phyloP scores from a whole-genome alignment of 1,140 invertebrate genomes.

The Oppia nitens region DNA sequence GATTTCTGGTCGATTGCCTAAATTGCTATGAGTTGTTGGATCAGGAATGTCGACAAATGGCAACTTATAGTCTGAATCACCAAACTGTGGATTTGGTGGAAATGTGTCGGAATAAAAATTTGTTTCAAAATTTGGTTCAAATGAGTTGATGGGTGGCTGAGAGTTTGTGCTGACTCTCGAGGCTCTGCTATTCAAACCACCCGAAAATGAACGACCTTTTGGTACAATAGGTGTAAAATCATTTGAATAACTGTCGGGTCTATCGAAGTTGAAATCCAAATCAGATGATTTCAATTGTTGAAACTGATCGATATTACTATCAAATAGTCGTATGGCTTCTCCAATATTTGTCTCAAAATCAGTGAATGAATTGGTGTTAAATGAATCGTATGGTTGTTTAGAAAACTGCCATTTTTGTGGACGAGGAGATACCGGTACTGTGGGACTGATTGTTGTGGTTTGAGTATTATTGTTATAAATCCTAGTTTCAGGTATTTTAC shows the following conservation, averaged over 20 bases:
- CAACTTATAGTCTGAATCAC: not conserved
- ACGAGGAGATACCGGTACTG: no score
- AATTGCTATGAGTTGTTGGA: not conserved
- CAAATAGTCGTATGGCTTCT: not conserved
- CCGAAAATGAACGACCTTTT: not conserved
- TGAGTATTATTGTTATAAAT: not conserved
- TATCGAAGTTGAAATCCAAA: not conserved
- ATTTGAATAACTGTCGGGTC: not conserved
- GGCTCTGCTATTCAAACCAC: not conserved
- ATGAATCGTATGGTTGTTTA: not conserved
- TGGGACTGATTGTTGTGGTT: no score
- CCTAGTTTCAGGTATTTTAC: not conserved
- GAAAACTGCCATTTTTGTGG: not conserved
- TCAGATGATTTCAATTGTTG: not conserved
- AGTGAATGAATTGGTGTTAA: not conserved
- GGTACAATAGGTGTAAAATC: not conserved
- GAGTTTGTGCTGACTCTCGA: not conserved
- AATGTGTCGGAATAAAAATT: not conserved
- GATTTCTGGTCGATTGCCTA: not conserved
- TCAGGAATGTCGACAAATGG: not conserved
- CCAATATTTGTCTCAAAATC: not conserved
- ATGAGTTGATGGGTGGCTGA: not conserved
- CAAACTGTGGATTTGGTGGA: not conserved
- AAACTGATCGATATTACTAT: not conserved
- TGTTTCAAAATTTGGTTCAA: not conserved